A percentile compares a stretch with the other conserved stretches of the same genome.
Conservation (phyloP, 2,113 vertebrate genomes). For the Xenus cinereus region DNA sequence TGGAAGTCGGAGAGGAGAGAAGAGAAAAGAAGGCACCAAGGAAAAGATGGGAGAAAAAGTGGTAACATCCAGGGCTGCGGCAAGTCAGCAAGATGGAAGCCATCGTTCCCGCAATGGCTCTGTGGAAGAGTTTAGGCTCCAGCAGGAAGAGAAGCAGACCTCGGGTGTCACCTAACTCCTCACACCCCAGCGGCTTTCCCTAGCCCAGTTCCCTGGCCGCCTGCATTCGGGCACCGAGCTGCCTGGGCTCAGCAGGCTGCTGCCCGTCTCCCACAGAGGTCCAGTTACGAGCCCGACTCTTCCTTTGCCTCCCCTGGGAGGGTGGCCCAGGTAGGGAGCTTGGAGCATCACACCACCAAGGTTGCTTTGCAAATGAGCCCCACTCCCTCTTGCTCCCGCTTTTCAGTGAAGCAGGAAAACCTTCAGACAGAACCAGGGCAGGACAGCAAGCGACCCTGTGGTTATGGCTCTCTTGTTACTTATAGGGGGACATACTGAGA, state of each 20-base stretch:
- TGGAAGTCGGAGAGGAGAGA: not conserved
- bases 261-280: not conserved
- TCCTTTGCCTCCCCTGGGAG: not conserved
- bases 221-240: not conserved
- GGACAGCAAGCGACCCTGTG: not conserved
- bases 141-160: not conserved
- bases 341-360: not conserved
- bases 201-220: not conserved
- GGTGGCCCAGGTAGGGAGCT: not conserved
- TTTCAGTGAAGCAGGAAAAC: not conserved
- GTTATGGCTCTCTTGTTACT: not conserved
- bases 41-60: not conserved
- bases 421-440: not conserved
- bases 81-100: not conserved
- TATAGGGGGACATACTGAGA: not conserved
- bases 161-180: not conserved
- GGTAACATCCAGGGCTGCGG: not conserved
- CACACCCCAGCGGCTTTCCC: not conserved
- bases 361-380: not conserved
- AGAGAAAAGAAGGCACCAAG: not conserved
- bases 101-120: not conserved
- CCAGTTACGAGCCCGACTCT: not conserved
- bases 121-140: not conserved
- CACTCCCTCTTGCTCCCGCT: fast-evolving
- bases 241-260: not conserved